Evolutionary conservation across 2,113 vertebrate genomes (phyloP).

Genomic region (Ciconia maguari): DNA sequence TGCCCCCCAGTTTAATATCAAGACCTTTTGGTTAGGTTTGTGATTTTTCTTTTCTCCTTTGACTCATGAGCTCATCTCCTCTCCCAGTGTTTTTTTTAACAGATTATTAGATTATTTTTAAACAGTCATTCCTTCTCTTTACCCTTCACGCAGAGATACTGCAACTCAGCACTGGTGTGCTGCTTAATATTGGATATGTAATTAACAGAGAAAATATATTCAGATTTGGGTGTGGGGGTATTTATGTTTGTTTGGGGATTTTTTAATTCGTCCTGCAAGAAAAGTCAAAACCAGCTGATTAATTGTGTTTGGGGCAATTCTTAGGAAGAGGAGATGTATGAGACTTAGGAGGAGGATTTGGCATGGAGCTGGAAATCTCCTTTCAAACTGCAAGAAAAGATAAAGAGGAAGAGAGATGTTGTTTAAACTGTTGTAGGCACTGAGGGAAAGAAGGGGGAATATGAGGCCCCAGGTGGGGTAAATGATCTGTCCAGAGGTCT

Average conservation of each 20-base stretch:
- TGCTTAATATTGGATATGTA: conserved; percentile 57
- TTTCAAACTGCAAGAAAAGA: neutral
- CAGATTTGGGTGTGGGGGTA: neutral
- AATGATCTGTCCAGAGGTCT: neutral
- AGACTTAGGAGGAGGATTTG: conserved; percentile 32
- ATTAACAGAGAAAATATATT: conserved; percentile 43
- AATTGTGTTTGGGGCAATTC: conserved; percentile 39
- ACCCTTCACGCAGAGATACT: neutral
- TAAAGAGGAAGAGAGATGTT: neutral
- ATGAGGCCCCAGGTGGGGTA: neutral
- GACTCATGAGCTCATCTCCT: neutral
- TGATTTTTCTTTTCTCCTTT: neutral
- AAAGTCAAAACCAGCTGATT: conserved; percentile 41
- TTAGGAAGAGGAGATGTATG: neutral
- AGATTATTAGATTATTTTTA: conserved; percentile 56
- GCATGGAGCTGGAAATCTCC: neutral
- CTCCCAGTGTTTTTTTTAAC: neutral
- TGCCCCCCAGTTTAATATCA: neutral
- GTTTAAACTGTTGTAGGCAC: neutral
- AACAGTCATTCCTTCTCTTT: neutral
- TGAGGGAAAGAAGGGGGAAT: neutral
- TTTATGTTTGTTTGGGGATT: too few relatives aligned
- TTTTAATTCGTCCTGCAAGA: neutral
- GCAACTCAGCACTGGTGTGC: conserved; percentile 26
- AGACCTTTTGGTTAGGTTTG: neutral